Conservation (phyloP, 2,888 invertebrate genomes). For the Automeris io region DNA sequence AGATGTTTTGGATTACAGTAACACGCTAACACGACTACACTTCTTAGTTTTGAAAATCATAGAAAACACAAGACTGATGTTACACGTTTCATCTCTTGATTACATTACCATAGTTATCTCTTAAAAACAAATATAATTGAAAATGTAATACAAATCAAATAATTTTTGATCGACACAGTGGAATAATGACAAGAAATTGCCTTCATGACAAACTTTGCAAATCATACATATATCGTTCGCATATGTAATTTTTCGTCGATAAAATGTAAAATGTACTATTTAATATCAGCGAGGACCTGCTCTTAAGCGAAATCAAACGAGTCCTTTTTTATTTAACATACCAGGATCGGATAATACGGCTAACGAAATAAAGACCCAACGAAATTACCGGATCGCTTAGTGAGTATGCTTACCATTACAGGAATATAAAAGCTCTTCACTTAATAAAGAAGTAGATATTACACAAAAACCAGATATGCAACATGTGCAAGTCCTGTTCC, state of each 20-base stretch:
- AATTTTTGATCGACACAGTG: no score
- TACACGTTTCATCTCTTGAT: no score
- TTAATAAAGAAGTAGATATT: constrained; percentile 66
- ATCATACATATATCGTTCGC: constrained; percentile 25
- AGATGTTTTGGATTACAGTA: no score
- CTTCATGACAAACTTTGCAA: neutral
- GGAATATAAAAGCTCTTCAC: constrained; percentile 53
- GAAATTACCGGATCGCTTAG: constrained; percentile 52
- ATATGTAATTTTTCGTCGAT: constrained; percentile 38
- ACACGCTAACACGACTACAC: no score
- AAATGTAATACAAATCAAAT: no score
- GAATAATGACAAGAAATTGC: neutral
- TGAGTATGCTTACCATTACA: constrained; percentile 52
- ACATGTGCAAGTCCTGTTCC: constrained; percentile 45
- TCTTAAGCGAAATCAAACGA: constrained; percentile 42
- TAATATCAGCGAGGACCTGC: constrained; percentile 35
- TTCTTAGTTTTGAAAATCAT: no score
- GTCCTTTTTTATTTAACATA: constrained; percentile 27
- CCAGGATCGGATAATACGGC: constrained; percentile 35
- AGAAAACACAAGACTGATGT: no score
- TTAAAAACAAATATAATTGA: no score
- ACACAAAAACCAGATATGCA: constrained; percentile 53
- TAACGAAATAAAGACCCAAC: constrained; percentile 50
- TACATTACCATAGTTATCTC: no score
- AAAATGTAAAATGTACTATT: constrained; percentile 38